Evolutionary conservation across 2,113 vertebrate species (phyloP), one percentile per base, ranked within the genome.

Genomic region (Acrocephalus kingi): DNA sequence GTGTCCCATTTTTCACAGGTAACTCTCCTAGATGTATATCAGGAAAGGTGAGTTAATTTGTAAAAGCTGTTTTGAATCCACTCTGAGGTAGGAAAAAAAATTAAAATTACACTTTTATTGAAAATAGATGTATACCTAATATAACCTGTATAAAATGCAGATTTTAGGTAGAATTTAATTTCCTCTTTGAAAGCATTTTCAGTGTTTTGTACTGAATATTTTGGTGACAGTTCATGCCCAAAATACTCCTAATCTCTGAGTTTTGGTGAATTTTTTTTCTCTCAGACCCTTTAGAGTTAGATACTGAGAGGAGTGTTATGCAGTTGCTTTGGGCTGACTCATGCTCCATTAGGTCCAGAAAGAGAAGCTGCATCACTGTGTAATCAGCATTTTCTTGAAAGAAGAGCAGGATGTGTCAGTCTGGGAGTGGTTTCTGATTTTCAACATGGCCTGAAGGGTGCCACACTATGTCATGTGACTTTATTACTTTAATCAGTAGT

Each of bases 1-100:
- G 39, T 83, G 78, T 96, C 88, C 43, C 30, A 12, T 84, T 89
- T 96, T 95, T 94, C 93, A 63, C 21, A 90, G 81, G 80, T 97
- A 64, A 56, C 90, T 93, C 81, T 96, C 93, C 31, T 94, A 83
- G 45, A 23, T 82, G 69, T 86, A 41, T 72, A 54, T 77, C 79
- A 84, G 33, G 73, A 96, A 95, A 87, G 72, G 64, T 87, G 91
- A 92, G 77, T 95, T 84, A 4, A 28, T 92, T 93, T 97, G 59
- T 84, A 71, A 87, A 88, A 75, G 43, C 68, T 24, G 37, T 94
- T 88, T 95, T 86, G 61, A 55, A 80, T 89, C 33, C 9, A 28
- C 16, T 24, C 31, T 23, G 33, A 58, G 39, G 18, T 59, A 80
- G 30, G 14, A 3, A 14, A 72, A 72, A 74, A 37, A 28, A 11